phyloP scores from a whole-genome alignment of 2,797 vertebrate species.

The Capromys pilorides region DNA sequence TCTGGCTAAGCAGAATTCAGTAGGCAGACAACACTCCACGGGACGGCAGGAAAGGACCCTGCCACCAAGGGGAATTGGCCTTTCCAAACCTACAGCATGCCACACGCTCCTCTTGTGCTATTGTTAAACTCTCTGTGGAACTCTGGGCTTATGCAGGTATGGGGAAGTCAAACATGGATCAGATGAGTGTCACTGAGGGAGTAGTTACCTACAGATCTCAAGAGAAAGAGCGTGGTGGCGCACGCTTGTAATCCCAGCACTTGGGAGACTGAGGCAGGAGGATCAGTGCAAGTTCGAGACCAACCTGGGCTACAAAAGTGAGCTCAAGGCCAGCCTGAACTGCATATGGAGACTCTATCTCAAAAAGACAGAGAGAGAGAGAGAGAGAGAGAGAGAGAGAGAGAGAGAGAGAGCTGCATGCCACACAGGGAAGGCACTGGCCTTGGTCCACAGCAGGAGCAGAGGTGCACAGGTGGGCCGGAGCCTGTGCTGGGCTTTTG shows the following conservation, averaged over 20 bases:
- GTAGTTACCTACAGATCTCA: neutral
- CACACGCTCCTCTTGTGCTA: neutral
- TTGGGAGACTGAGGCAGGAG: too few species aligned
- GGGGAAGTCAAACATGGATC: neutral
- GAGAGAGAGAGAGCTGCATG: neutral
- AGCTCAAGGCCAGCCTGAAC: too few species aligned
- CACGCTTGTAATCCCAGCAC: too few species aligned
- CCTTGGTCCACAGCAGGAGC: neutral
- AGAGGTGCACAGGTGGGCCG: neutral
- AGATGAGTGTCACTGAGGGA: neutral
- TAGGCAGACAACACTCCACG: neutral
- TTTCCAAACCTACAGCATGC: neutral
- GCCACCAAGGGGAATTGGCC: fast-evolving
- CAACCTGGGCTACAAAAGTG: too few species aligned
- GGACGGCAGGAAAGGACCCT: neutral
- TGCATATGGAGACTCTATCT: too few species aligned
- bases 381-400: too few species aligned
- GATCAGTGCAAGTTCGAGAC: too few species aligned
- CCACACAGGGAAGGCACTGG: neutral
- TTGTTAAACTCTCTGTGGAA: neutral
- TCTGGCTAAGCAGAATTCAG: neutral
- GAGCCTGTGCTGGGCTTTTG: too few species aligned
- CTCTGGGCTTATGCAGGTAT: neutral
- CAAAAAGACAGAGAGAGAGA: too few species aligned
- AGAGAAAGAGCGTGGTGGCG: neutral